Evolutionary conservation across 2,888 invertebrate genomes (phyloP).

Genomic region (Drosophila rubida): DNA sequence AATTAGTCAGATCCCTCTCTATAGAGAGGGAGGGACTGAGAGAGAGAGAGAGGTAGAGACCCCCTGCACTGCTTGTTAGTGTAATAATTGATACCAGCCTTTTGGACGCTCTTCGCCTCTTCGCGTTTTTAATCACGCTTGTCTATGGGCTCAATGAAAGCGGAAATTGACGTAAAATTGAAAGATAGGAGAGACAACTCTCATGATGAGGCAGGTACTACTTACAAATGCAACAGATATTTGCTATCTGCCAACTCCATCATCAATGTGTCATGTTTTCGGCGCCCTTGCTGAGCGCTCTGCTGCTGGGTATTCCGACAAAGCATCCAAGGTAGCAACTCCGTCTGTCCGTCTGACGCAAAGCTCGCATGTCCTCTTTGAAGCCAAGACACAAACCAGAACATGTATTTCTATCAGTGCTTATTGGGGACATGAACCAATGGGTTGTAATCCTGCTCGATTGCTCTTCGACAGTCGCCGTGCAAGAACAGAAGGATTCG

Average conservation of each 20-base stretch:
- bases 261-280: background rate
- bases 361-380: too few relatives aligned
- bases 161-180: slow-evolving; percentile 59
- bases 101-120: background rate
- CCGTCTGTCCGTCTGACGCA: too few relatives aligned
- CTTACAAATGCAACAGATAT: slow-evolving; percentile 9
- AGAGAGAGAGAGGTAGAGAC: slow-evolving; percentile 1
- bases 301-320: too few relatives aligned
- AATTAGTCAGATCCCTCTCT: background rate
- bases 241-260: background rate
- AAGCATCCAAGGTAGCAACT: background rate
- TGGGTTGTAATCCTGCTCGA: background rate
- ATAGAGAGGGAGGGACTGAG: background rate
- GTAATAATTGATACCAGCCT: slow-evolving; percentile 13
- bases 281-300: background rate
- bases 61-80: background rate
- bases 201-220: background rate
- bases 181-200: slow-evolving; percentile 41
- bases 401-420: too few relatives aligned
- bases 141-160: slow-evolving; percentile 25
- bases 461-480: slow-evolving; percentile 8
- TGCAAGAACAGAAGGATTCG: background rate
- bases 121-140: slow-evolving; percentile 32
- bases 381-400: background rate
- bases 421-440: too few relatives aligned